Evolutionary conservation across 2,797 vertebrate genomes (phyloP).

Genomic region (Thaleichthys pacificus): DNA sequence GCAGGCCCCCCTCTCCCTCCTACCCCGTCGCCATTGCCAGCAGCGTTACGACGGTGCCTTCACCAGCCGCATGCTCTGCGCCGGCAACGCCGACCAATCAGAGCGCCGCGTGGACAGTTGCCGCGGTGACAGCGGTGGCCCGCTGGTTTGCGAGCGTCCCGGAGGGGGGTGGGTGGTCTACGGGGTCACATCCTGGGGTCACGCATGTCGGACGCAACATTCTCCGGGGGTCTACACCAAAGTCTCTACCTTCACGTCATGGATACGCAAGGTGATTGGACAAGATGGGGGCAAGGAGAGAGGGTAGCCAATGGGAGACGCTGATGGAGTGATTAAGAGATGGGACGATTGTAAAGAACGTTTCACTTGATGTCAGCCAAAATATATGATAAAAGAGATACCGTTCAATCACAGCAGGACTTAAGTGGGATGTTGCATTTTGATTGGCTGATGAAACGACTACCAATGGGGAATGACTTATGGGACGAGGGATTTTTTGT

Average conservation of each 20-base stretch:
- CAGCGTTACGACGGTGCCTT: slow-evolving; percentile 85
- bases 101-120: slow-evolving; percentile 90
- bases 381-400: neutral
- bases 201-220: slow-evolving; percentile 88
- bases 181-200: slow-evolving; percentile 97
- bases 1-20: slow-evolving; percentile 87
- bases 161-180: slow-evolving; percentile 91
- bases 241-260: slow-evolving; percentile 89
- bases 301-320: slow-evolving; percentile 16
- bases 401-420: slow-evolving; percentile 10
- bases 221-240: slow-evolving; percentile 96
- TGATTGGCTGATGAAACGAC: slow-evolving; percentile 13
- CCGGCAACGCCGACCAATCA: slow-evolving; percentile 76
- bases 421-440: slow-evolving; percentile 8
- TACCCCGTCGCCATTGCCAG: slow-evolving; percentile 86
- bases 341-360: slow-evolving; percentile 3
- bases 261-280: slow-evolving; percentile 88
- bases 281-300: slow-evolving; percentile 37
- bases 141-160: slow-evolving; percentile 86
- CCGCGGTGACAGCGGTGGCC: slow-evolving; percentile 95
- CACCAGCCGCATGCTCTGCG: slow-evolving; percentile 95
- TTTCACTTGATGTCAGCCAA: slow-evolving; percentile 10
- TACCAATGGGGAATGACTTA: slow-evolving; percentile 4
- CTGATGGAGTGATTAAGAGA: slow-evolving; percentile 2
- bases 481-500: slow-evolving; percentile 15